Percentiles rank a stretch among this genome's conserved stretches.
phyloP scores from a whole-genome alignment of 2,113 vertebrate genomes.

The Drymodes brunneopygia region DNA sequence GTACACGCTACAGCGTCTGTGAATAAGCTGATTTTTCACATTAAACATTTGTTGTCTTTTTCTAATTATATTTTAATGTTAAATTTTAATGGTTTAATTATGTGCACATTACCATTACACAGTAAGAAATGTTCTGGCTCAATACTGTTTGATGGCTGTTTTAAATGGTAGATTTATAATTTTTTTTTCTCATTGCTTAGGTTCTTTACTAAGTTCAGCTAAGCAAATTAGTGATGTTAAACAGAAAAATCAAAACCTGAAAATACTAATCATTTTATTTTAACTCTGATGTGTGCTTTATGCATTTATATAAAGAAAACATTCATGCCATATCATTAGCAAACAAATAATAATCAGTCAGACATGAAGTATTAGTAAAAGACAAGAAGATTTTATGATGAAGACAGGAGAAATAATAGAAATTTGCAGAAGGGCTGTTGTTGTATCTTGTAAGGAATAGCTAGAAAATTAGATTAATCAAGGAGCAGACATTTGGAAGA shows the following conservation, averaged over 20 bases:
- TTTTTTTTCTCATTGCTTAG: not conserved
- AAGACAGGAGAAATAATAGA: constrained; percentile 99
- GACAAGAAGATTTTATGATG: constrained; percentile 82
- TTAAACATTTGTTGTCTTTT: constrained; percentile 37
- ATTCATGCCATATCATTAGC: constrained; percentile 76
- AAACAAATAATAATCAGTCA: constrained; percentile 81
- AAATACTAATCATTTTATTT: constrained; percentile 55
- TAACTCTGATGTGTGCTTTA: constrained; percentile 14
- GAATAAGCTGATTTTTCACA: constrained; percentile 30
- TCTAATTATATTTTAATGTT: constrained; percentile 21
- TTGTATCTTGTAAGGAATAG: constrained; percentile 98
- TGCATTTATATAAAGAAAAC: constrained; percentile 66
- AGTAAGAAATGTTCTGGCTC: constrained; percentile 8
- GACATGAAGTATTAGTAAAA: constrained; percentile 75
- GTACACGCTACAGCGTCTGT: not conserved
- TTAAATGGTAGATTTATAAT: constrained; percentile 36
- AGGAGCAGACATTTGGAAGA: constrained; percentile 98
- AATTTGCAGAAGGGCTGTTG: constrained; percentile 94
- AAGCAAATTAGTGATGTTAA: constrained; percentile 32
- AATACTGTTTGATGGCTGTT: not conserved
- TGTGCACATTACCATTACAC: not conserved
- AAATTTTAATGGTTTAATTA: constrained; percentile 48
- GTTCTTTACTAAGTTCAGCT: not conserved
- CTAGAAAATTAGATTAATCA: constrained; percentile 99
- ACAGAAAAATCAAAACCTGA: not conserved